These are phyloP conservation scores for Standfussiana lucernea DNA, from an alignment of 2,888 invertebrate genomes.

Conservation along the genomic window DNA sequence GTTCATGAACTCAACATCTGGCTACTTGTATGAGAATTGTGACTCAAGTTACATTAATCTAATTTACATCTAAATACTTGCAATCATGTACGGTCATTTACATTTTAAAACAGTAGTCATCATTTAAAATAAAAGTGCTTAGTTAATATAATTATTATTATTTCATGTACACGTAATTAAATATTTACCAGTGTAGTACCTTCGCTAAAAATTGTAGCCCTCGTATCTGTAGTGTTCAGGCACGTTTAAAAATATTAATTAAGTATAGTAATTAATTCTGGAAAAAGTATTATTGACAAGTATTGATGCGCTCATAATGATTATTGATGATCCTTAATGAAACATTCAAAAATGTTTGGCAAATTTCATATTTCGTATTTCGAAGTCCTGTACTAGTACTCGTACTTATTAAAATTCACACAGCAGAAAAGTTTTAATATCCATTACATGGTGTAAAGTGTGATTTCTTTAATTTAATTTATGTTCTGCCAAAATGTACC, in stretches of 20 bases:
- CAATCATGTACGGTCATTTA: not conserved
- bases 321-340: not conserved
- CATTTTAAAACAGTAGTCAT: not conserved
- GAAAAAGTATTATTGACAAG: too few relatives aligned
- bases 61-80: constrained; percentile 29
- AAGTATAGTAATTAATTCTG: not conserved
- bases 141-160: not conserved
- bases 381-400: not conserved
- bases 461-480: not conserved
- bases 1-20: constrained; percentile 1
- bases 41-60: constrained; percentile 13
- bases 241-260: not conserved
- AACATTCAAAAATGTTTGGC: not conserved
- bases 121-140: not conserved
- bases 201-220: not conserved
- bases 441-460: not conserved
- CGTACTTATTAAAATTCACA: not conserved
- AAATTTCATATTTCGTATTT: not conserved
- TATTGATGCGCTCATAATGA: too few relatives aligned
- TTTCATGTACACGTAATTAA: not conserved
- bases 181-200: not conserved
- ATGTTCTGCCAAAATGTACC: not conserved
- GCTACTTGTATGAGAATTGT: constrained; percentile 17
- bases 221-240: not conserved
- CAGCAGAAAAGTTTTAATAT: not conserved